Base-by-base conservation (phyloP, 2,888 invertebrate species). In the Encarsia formosa region DNA sequence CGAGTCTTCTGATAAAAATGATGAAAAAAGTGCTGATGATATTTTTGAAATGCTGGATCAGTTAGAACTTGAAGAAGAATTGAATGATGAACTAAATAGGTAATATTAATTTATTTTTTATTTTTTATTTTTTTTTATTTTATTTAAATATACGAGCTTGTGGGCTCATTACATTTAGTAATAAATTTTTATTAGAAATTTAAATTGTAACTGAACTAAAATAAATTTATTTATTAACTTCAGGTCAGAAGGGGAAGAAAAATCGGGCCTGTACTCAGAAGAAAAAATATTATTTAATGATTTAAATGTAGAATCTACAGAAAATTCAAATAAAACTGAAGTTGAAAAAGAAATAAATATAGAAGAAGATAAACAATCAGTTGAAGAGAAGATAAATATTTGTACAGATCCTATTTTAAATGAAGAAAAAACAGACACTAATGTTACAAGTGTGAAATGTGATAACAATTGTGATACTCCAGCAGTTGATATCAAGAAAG, bases 41-140 rank as follows among this genome's bases (percentile, higher is more conserved):
- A 59, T 81, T 24, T 78, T 77, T 67, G 66, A 69, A 15, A 73
- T 76, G 61, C 70, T 86, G 47, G 85, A 86, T 65, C 80, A 82
- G 63, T 70, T 85, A 49, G 84, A 85, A 66, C 65, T 81, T 24
- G 76, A 81, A 67, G 84, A 85, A 67, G 81, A 82, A 64, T 69
- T 83, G 57, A 75, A 78, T 62, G 76, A 78, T 38, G 70, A 73
- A 61, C 57, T 65, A 20, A 54, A 65, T 47, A 69, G 70, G 73
- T 70, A 56, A 49, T 4, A 32, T 39, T n/a, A n/a, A n/a, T n/a
- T n/a, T n/a, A n/a, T n/a, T n/a, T n/a, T n/a, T n/a, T n/a, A n/a
- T n/a, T n/a, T n/a, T n/a, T n/a, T n/a, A n/a, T n/a, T n/a, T n/a
- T n/a, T n/a, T n/a, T n/a, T n/a, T n/a, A n/a, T n/a, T n/a, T n/a